A percentile compares a stretch with the other conserved stretches of the same genome.
These are phyloP conservation scores for Carassius gibelio DNA, from an alignment of 2,113 vertebrate species.

Conservation along the genomic window DNA sequence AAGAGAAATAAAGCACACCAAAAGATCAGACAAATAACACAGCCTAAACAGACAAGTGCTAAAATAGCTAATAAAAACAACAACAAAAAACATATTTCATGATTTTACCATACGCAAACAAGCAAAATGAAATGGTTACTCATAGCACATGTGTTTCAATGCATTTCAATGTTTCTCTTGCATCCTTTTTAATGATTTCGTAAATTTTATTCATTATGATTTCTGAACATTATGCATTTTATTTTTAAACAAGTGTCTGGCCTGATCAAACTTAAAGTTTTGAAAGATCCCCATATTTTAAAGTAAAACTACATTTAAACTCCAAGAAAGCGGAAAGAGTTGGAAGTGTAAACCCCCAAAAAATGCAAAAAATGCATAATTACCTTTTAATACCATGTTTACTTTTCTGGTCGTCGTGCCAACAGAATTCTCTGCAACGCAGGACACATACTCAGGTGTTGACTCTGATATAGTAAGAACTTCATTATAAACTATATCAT, in stretches of 20 bases:
- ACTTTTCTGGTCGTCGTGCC: slow-evolving; percentile 41
- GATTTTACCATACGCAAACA: neutral
- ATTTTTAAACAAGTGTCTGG: neutral
- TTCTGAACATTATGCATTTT: neutral
- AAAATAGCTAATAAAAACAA: neutral
- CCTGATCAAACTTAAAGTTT: neutral
- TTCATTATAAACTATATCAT: neutral
- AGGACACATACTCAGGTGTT: slow-evolving; percentile 32
- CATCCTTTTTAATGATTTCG: neutral
- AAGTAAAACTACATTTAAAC: neutral
- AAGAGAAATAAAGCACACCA: slow-evolving; percentile 47
- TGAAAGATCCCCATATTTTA: neutral
- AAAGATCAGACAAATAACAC: neutral
- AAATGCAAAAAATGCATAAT: neutral
- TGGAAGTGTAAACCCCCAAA: no score
- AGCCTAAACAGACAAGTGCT: neutral
- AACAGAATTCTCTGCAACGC: slow-evolving; percentile 62
- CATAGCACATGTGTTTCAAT: neutral
- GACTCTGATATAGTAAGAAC: slow-evolving; percentile 56
- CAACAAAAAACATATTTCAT: neutral
- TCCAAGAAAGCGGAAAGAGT: no score
- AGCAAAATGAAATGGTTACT: neutral
- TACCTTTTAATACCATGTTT: slow-evolving; percentile 69
- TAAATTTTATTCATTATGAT: neutral
- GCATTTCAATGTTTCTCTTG: neutral